Evolutionary conservation across 2,113 vertebrate species (phyloP).

Genomic region (Sander lucioperca): DNA sequence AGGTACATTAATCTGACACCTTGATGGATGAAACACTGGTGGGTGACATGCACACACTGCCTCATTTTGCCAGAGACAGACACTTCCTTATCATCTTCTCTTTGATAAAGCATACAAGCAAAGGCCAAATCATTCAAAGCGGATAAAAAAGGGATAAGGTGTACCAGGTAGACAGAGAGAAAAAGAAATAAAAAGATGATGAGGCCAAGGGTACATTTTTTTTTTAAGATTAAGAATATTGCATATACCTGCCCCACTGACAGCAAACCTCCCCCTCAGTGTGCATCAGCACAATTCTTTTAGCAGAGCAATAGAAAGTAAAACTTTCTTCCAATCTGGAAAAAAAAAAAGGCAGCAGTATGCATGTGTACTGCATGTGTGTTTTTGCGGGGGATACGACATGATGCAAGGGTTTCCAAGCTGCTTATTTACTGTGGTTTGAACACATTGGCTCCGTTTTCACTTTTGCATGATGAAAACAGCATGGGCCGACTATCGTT

Average conservation of each 20-base stretch:
- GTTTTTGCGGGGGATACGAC: slow-evolving; percentile 7
- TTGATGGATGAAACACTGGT: slow-evolving; percentile 71
- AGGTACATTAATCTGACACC: slow-evolving; percentile 71
- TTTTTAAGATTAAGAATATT: slow-evolving; percentile 58
- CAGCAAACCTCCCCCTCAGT: slow-evolving; percentile 48
- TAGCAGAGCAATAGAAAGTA: slow-evolving; percentile 56
- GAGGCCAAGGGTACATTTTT: slow-evolving; percentile 32
- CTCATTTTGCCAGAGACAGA: slow-evolving; percentile 51
- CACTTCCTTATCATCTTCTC: slow-evolving; percentile 56
- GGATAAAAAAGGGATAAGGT: slow-evolving; percentile 32
- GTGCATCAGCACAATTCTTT: slow-evolving; percentile 63
- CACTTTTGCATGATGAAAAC: slow-evolving; percentile 35
- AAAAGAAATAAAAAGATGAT: slow-evolving; percentile 39
- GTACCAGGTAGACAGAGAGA: slow-evolving; percentile 23
- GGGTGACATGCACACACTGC: slow-evolving; percentile 51
- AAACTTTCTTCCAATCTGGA: slow-evolving; percentile 42
- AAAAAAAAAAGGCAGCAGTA: background rate
- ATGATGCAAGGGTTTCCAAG: slow-evolving; percentile 70
- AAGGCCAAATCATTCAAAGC: slow-evolving; percentile 61
- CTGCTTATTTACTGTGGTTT: slow-evolving; percentile 51
- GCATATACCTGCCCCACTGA: slow-evolving; percentile 53
- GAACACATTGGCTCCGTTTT: slow-evolving; percentile 8
- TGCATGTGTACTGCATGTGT: background rate
- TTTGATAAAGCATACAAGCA: slow-evolving; percentile 60
- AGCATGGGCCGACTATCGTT: background rate